Evolutionary conservation across 2,888 invertebrate species (phyloP).

Genomic region (Diarsia mendica): DNA sequence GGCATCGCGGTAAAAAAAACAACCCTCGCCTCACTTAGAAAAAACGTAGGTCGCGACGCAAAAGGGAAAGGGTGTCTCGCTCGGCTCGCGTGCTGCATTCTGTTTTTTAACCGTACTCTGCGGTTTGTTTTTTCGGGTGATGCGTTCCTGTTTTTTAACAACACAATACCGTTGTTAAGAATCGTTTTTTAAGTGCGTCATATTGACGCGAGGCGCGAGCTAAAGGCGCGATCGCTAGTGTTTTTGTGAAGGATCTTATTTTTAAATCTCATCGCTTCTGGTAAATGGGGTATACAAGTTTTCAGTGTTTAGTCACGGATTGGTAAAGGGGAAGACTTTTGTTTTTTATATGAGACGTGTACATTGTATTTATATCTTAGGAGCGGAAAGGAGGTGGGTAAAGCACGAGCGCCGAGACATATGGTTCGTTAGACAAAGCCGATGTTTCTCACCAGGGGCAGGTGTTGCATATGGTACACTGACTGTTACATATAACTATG

Average conservation of each 20-base stretch:
- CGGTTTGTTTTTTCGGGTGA: slow-evolving; percentile 88
- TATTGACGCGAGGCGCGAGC: slow-evolving; percentile 84
- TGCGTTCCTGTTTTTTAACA: slow-evolving; percentile 89
- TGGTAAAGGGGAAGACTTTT: slow-evolving; percentile 83
- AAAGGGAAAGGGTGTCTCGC: slow-evolving; percentile 90
- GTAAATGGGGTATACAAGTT: slow-evolving; percentile 84
- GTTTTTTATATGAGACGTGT: slow-evolving; percentile 73
- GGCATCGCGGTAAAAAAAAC: slow-evolving; percentile 86
- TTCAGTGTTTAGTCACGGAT: slow-evolving; percentile 86
- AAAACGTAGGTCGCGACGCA: slow-evolving; percentile 89
- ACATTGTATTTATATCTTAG: slow-evolving; percentile 79
- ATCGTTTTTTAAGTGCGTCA: slow-evolving; percentile 88
- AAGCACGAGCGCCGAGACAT: slow-evolving; percentile 83
- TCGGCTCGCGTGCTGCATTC: slow-evolving; percentile 88
- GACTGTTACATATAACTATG: slow-evolving; percentile 56
- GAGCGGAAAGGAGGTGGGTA: slow-evolving; percentile 72
- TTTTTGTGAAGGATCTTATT: slow-evolving; percentile 85
- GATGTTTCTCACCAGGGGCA: slow-evolving; percentile 75
- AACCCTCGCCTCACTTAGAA: slow-evolving; percentile 87
- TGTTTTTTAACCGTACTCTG: slow-evolving; percentile 88
- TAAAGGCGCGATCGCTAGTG: slow-evolving; percentile 83
- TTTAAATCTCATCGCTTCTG: slow-evolving; percentile 84
- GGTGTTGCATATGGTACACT: slow-evolving; percentile 71
- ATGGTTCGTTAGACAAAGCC: slow-evolving; percentile 84
- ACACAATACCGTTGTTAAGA: slow-evolving; percentile 88